Conservation (phyloP, 2,113 vertebrate species). For the Brachirus orientalis region DNA sequence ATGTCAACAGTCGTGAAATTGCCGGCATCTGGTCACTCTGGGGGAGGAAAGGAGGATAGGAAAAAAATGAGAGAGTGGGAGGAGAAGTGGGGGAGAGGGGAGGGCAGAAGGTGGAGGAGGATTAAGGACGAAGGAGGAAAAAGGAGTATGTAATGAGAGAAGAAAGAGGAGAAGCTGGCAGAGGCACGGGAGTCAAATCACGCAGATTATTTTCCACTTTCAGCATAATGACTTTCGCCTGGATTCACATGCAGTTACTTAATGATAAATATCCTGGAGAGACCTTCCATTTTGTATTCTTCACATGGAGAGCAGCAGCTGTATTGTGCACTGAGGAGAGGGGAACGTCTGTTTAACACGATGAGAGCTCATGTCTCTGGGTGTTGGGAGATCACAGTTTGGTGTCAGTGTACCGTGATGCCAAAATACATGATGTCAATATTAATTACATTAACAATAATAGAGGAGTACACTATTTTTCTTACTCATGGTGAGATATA, state of each 20-base stretch:
- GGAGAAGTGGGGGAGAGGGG: background rate
- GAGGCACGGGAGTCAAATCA: constrained; percentile 29
- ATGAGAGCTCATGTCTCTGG: constrained; percentile 34
- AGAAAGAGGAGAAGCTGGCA: background rate
- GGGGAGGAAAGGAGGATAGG: background rate
- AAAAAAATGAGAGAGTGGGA: background rate
- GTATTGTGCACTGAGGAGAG: constrained; percentile 35
- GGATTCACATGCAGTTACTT: constrained; percentile 34
- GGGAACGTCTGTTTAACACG: constrained; percentile 59
- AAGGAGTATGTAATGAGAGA: constrained; percentile 15
- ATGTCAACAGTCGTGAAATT: constrained; percentile 70
- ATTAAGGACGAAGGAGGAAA: constrained; percentile 10
- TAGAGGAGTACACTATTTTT: no score
- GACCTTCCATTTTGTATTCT: constrained; percentile 44
- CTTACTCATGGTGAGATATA: no score
- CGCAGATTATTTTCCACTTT: constrained; percentile 58
- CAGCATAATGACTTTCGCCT: constrained; percentile 55
- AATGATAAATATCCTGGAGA: constrained; percentile 59
- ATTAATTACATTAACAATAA: no score
- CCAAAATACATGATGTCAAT: background rate
- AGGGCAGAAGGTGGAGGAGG: constrained; percentile 12
- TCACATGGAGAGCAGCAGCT: constrained; percentile 43
- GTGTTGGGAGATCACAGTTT: constrained; percentile 21
- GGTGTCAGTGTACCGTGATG: background rate
- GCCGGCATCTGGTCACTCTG: constrained; percentile 68